Percentiles rank a stretch among this genome's conserved stretches.
Conservation (phyloP, 1,140 invertebrate species). For the Ridgeia piscesae region DNA sequence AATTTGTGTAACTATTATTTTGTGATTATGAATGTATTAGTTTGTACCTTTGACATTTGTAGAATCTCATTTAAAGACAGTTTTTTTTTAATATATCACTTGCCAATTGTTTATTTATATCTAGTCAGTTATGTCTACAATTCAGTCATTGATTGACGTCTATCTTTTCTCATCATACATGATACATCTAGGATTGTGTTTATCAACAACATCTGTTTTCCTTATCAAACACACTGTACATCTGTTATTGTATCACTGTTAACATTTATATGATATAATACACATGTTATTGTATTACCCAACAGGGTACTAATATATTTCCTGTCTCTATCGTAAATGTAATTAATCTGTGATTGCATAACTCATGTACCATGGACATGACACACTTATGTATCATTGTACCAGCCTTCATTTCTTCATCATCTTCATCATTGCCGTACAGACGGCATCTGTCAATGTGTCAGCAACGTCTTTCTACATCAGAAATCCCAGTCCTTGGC, state of each 20-base stretch:
- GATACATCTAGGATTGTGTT: not conserved
- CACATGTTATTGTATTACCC: not conserved
- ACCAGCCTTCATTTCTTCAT: not conserved
- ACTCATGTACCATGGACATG: not conserved
- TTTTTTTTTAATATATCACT: not conserved
- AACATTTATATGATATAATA: not conserved
- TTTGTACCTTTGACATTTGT: no score
- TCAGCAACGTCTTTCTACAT: not conserved
- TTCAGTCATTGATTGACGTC: no score
- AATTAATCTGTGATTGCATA: not conserved
- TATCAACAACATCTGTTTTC: not conserved
- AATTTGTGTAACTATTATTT: not conserved
- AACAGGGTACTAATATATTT: not conserved
- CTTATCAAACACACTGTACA: not conserved
- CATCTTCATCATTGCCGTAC: not conserved
- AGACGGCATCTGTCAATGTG: not conserved
- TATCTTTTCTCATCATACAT: not conserved
- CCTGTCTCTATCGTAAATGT: not conserved
- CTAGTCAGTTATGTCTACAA: not conserved
- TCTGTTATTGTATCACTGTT: not conserved
- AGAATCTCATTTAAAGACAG: not conserved
- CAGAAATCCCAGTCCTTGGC: not conserved
- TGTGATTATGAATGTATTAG: not conserved
- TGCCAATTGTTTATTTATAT: not conserved
- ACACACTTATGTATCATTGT: not conserved